Evolutionary conservation across 2,888 invertebrate species (phyloP).

Genomic region (Melipona bicolor): DNA sequence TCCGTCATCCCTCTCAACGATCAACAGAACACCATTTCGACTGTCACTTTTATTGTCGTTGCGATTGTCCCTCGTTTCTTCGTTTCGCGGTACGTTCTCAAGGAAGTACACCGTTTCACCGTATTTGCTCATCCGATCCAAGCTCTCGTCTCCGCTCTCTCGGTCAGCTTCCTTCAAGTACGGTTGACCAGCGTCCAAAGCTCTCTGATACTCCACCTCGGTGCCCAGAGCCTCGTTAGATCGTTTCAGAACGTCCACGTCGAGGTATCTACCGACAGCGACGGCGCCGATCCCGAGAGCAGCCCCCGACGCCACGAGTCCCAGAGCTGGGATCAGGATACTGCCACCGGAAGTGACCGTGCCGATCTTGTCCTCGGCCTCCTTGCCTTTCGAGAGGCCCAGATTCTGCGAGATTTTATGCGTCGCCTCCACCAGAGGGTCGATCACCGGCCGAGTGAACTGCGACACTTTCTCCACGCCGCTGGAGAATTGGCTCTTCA

Average conservation of each 20-base stretch:
- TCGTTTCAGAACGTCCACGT: slow-evolving; percentile 87
- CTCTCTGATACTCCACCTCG: slow-evolving; percentile 87
- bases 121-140: neutral
- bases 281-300: slow-evolving; percentile 93
- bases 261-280: slow-evolving; percentile 90
- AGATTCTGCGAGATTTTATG: slow-evolving; percentile 92
- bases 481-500: slow-evolving; percentile 89
- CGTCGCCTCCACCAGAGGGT: slow-evolving; percentile 91
- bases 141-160: slow-evolving; percentile 61
- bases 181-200: slow-evolving; percentile 76
- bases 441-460: slow-evolving; percentile 87
- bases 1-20: slow-evolving; percentile 60
- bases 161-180: neutral
- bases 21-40: slow-evolving; percentile 54
- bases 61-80: fast-evolving
- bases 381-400: slow-evolving; percentile 87
- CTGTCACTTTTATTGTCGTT: neutral
- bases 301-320: slow-evolving; percentile 92
- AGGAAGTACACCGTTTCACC: slow-evolving; percentile 50
- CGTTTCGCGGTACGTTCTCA: slow-evolving; percentile 30
- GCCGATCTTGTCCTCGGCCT: slow-evolving; percentile 88
- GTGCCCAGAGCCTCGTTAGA: slow-evolving; percentile 84
- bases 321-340: slow-evolving; percentile 89
- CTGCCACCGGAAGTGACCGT: slow-evolving; percentile 87
- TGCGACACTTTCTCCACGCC: slow-evolving; percentile 90